A percentile compares a stretch with the other conserved stretches of the same genome.
Evolutionary conservation across 2,888 invertebrate species (phyloP).

Genomic region (Leucoptera coffeella): DNA sequence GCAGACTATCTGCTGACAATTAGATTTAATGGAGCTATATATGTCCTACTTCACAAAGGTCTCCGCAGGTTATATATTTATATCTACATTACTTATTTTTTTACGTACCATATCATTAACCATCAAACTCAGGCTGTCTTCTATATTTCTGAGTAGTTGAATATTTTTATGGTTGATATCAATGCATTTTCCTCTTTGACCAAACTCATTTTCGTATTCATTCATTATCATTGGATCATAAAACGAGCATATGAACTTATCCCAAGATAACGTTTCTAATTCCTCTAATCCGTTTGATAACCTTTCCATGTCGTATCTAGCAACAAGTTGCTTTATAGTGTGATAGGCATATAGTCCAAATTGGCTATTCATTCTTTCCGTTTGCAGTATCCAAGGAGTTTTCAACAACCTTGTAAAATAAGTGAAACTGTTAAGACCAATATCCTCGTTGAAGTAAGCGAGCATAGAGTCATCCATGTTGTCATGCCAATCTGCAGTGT

Average conservation of each 20-base stretch:
- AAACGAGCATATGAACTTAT: slow-evolving; percentile 32
- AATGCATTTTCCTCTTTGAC: slow-evolving; percentile 38
- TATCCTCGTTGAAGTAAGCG: slow-evolving; percentile 66
- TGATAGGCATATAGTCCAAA: slow-evolving; percentile 60
- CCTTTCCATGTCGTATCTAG: slow-evolving; percentile 66
- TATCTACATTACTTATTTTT: too few species aligned
- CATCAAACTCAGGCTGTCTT: slow-evolving; percentile 19
- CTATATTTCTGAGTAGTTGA: slow-evolving; percentile 21
- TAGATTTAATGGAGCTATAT: too few species aligned
- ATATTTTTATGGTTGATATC: slow-evolving; percentile 22
- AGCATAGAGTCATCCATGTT: slow-evolving; percentile 51
- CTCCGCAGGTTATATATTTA: too few species aligned
- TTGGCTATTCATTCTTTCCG: slow-evolving; percentile 42
- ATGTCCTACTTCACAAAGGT: too few species aligned
- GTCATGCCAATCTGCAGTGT: slow-evolving; percentile 26
- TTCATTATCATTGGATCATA: slow-evolving; percentile 58
- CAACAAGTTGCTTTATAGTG: slow-evolving; percentile 60
- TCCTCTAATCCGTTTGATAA: slow-evolving; percentile 59
- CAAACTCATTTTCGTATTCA: slow-evolving; percentile 58
- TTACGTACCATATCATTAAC: slow-evolving; percentile 26
- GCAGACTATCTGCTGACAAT: too few species aligned
- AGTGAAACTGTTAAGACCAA: slow-evolving; percentile 62
- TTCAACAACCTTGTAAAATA: too few species aligned
- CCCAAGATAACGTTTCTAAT: slow-evolving; percentile 48
- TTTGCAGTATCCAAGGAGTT: too few species aligned